phyloP scores from a whole-genome alignment of 2,888 invertebrate genomes.

The Miltochrista miniata region DNA sequence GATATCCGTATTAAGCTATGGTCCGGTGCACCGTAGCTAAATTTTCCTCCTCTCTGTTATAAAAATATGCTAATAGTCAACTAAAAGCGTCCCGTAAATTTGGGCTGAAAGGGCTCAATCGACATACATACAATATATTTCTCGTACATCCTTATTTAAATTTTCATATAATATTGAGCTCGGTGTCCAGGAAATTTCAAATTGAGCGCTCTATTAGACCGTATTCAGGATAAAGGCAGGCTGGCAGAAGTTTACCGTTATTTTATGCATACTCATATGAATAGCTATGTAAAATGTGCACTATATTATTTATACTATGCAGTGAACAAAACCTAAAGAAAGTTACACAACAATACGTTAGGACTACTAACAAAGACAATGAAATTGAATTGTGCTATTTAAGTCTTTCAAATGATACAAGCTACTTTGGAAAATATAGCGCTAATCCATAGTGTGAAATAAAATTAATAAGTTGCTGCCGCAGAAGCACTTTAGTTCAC shows the following conservation, averaged over 20 bases:
- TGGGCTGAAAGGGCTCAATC: slow-evolving; percentile 6
- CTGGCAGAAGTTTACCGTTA: slow-evolving; percentile 1
- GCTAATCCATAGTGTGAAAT: slow-evolving; percentile 14
- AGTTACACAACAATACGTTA: no score
- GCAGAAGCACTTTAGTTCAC: slow-evolving; percentile 38
- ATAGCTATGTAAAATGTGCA: no score
- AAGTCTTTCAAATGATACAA: no score
- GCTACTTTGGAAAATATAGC: not conserved
- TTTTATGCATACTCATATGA: no score
- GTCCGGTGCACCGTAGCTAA: no score
- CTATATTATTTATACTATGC: no score
- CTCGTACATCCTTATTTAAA: slow-evolving; percentile 9
- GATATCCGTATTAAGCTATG: no score
- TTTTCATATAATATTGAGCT: slow-evolving; percentile 11
- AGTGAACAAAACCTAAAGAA: no score
- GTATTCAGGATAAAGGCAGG: slow-evolving; percentile 7
- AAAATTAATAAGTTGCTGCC: slow-evolving; percentile 45
- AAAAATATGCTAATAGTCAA: not conserved
- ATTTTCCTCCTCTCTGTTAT: no score
- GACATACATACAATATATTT: no score
- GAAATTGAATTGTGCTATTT: no score
- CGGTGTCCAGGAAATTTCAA: slow-evolving; percentile 12
- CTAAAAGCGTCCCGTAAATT: not conserved
- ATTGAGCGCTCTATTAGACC: slow-evolving; percentile 10
- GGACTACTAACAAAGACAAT: no score